phyloP scores from a whole-genome alignment of 2,888 invertebrate species.

The Heliothis peltigera region DNA sequence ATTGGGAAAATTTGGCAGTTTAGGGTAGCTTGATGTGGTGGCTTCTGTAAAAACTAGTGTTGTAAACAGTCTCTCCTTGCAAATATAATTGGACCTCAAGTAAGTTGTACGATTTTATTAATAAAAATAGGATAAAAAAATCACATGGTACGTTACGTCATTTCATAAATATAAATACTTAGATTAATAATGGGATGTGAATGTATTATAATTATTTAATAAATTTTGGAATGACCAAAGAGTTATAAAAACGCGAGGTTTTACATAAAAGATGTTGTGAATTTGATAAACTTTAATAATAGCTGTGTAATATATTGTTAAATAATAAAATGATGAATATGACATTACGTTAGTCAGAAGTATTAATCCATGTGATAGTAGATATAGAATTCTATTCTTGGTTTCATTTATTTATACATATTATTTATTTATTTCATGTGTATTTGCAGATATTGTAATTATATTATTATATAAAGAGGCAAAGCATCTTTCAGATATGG shows the following conservation, averaged over 20 bases:
- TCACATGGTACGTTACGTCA: constrained; percentile 51
- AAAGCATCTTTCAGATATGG: constrained; percentile 33
- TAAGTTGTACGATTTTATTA: constrained; percentile 48
- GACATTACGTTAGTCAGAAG: constrained; percentile 79
- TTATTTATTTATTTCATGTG: constrained; percentile 13
- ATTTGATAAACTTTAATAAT: constrained; percentile 75
- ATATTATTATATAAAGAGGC: constrained; percentile 27
- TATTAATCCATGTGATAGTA: constrained; percentile 89
- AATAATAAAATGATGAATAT: constrained; percentile 68
- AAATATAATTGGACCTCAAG: constrained; percentile 47
- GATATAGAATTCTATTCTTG: constrained; percentile 70
- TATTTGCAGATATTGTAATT: constrained; percentile 21
- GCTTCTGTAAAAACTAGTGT: no score
- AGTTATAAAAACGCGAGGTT: constrained; percentile 70
- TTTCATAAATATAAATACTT: constrained; percentile 34
- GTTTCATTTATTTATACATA: constrained; percentile 38
- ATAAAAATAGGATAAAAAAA: constrained; percentile 45
- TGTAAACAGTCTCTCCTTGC: constrained; percentile 47
- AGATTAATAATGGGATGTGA: constrained; percentile 40
- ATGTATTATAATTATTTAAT: constrained; percentile 52
- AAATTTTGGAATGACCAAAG: constrained; percentile 83
- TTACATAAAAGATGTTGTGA: constrained; percentile 79
- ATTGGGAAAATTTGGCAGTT: no score
- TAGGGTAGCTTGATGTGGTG: no score
- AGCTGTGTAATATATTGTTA: constrained; percentile 75